phyloP scores from a whole-genome alignment of 2,113 vertebrate species.

The Lethenteron reissneri region DNA sequence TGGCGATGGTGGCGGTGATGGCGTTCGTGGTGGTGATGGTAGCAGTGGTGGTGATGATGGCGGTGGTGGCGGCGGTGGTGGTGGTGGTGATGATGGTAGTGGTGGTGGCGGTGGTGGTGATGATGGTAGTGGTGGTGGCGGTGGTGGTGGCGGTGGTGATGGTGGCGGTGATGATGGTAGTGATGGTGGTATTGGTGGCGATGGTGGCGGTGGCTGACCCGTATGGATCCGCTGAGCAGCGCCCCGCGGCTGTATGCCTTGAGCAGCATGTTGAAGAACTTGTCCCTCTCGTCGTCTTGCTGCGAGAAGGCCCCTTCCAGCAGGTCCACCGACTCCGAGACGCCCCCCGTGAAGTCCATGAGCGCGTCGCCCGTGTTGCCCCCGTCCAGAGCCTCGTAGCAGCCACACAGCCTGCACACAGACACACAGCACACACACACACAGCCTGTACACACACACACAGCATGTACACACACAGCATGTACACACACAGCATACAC shows the following conservation, averaged over 20 bases:
- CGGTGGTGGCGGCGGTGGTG: too few species aligned
- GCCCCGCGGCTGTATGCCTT: conserved; percentile 70
- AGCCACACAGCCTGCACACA: conserved; percentile 39
- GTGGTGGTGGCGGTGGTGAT: too few species aligned
- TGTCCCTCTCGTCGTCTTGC: conserved; percentile 27
- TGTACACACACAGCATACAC: too few species aligned
- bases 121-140: too few species aligned
- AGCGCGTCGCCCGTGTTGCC: conserved; percentile 80
- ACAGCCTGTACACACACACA: background rate
- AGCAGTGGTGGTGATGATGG: too few species aligned
- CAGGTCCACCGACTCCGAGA: conserved; percentile 57
- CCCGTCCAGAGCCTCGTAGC: conserved; percentile 75
- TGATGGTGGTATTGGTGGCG: too few species aligned
- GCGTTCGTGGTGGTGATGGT: too few species aligned
- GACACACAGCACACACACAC: background rate
- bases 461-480: background rate
- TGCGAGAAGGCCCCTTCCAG: conserved; percentile 24
- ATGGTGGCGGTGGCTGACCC: conserved; percentile 27
- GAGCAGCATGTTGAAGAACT: conserved; percentile 56
- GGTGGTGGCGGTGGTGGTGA: too few species aligned
- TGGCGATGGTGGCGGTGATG: too few species aligned
- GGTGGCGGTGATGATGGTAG: too few species aligned
- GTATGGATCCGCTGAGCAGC: conserved; percentile 81
- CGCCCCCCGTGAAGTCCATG: conserved; percentile 69
- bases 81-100: too few species aligned